Base-by-base conservation (phyloP, 30 jellyfish, hydroid and myxozoan species). In the Sanderia malayensis region DNA sequence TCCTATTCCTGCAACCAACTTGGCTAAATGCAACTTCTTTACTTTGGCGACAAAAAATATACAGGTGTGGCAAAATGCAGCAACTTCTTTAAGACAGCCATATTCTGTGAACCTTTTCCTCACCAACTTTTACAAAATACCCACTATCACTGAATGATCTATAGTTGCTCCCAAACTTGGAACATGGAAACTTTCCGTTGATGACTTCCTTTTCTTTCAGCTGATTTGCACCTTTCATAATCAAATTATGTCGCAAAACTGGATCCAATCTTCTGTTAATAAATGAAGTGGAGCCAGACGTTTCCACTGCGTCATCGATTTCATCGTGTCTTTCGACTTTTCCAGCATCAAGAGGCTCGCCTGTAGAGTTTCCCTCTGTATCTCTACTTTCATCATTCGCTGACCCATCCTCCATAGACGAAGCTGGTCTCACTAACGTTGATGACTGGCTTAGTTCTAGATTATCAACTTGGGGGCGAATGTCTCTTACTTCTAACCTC, bases 181-280 rank as follows among this genome's bases (percentile, higher is more conserved):
- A n/a, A n/a, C n/a, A n/a, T n/a, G n/a, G n/a, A n/a, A n/a, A n/a
- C 27, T 61, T 61, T 22, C 19, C 4, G 20, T 61, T 61, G 4
- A 52, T 53, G 1, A 64, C 26, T 31, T 64, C 59, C 11, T 31
- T 64, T 33, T 63, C 59, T 64, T 32, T 64, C 9, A 62, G 76
- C 27, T 64, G 76, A 32, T 64, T 64, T 21, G 76, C 76, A 33
- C 76, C 76, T 62, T 64, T 64, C 62, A 64, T 23, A 17, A 32
- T 64, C 62, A 64, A 32, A 21, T 64, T 41, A 41, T 41, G 55
- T 41, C 55, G 55, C 55, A 41, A 15, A 41, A 41, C 55, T 41
- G 55, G 55, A 41, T 41, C 55, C 55, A 41, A 8, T 41, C 55
- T 41, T 41, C 55, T 41, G 11, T 41, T 41, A 41, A 41, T 41